Evolutionary conservation across 2,888 invertebrate genomes (phyloP).

Genomic region (Spodoptera exigua): DNA sequence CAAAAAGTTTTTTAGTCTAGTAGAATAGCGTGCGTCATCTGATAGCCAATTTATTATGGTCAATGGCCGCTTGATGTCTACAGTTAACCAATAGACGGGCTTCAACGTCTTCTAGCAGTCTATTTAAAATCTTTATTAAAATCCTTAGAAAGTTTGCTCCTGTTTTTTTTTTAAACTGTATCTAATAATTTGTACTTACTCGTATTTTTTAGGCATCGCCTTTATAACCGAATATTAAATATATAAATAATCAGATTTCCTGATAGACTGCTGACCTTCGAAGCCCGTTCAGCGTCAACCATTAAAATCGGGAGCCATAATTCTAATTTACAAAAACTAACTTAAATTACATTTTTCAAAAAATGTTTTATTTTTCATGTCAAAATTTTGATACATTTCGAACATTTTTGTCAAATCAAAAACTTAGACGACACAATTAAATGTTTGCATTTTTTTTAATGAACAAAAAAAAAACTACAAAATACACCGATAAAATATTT

Average conservation of each 20-base stretch:
- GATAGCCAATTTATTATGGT: slow-evolving; percentile 34
- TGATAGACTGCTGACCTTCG: slow-evolving; percentile 1
- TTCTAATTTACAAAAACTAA: slow-evolving; percentile 43
- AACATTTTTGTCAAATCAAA: slow-evolving; percentile 24
- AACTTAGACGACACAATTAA: slow-evolving; percentile 18
- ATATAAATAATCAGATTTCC: not conserved
- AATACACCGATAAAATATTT: slow-evolving; percentile 20
- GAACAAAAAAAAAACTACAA: slow-evolving; percentile 17
- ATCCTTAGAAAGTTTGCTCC: too few species aligned
- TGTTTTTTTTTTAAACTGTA: too few species aligned
- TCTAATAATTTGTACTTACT: too few species aligned
- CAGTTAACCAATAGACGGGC: slow-evolving; percentile 21
- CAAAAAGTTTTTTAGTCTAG: slow-evolving; percentile 40
- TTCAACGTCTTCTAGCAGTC: slow-evolving; percentile 19
- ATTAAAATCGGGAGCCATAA: slow-evolving; percentile 33
- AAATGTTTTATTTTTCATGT: slow-evolving; percentile 21
- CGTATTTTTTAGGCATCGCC: too few species aligned
- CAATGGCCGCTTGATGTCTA: slow-evolving; percentile 35
- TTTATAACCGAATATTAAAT: not conserved
- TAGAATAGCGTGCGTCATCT: slow-evolving; percentile 50
- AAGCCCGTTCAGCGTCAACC: slow-evolving; percentile 19
- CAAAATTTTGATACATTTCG: slow-evolving; percentile 23
- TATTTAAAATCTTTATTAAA: not conserved
- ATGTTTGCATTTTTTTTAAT: slow-evolving; percentile 10
- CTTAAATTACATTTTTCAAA: slow-evolving; percentile 40